These are phyloP conservation scores for Trematomus bernacchii DNA, from an alignment of 2,797 vertebrate species.

Conservation along the genomic window DNA sequence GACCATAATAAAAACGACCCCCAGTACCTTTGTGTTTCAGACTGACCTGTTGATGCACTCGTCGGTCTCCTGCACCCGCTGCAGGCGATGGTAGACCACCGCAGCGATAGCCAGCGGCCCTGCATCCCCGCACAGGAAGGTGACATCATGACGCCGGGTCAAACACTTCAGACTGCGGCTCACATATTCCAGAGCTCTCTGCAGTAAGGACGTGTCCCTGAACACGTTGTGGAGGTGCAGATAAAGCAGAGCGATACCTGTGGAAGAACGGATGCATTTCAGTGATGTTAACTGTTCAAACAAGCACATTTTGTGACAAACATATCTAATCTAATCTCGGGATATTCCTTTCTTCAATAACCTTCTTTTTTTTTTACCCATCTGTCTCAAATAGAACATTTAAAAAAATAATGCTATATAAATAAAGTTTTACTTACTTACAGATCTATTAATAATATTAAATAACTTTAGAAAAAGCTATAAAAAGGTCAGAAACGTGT, in stretches of 20 bases:
- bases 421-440: too few relatives aligned
- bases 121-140: slow-evolving; percentile 94
- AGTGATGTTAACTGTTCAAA: neutral
- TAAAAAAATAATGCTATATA: too few relatives aligned
- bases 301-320: neutral
- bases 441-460: too few relatives aligned
- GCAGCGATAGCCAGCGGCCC: slow-evolving; percentile 93
- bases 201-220: slow-evolving; percentile 87
- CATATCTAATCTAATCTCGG: neutral
- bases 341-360: too few relatives aligned
- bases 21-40: too few relatives aligned
- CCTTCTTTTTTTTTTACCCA: too few relatives aligned
- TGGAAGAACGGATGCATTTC: neutral
- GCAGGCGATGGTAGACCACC: slow-evolving; percentile 89
- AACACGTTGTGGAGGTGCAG: slow-evolving; percentile 92
- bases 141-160: slow-evolving; percentile 89
- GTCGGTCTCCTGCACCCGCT: slow-evolving; percentile 88
- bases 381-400: too few relatives aligned
- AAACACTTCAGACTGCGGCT: slow-evolving; percentile 89
- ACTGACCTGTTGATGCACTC: slow-evolving; percentile 91
- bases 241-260: slow-evolving; percentile 95
- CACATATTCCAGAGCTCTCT: slow-evolving; percentile 88
- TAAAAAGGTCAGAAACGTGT: too few relatives aligned
- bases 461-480: too few relatives aligned
- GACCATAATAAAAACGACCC: too few relatives aligned